Percentiles rank a stretch among this genome's conserved stretches.
Conservation (phyloP, 2,888 invertebrate genomes). For the Iselma pallidipennis region DNA sequence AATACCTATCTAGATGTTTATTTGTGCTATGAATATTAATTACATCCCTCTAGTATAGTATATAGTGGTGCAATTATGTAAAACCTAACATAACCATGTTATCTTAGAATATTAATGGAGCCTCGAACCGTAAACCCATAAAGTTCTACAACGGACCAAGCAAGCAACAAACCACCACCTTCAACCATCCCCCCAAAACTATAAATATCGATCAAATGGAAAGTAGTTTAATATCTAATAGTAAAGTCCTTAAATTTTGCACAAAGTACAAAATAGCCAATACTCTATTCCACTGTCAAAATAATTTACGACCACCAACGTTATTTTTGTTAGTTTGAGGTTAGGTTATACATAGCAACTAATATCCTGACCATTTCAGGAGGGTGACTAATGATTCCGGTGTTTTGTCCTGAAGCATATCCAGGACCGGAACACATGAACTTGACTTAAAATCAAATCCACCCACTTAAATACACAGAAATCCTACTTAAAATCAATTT, state of each 20-base stretch:
- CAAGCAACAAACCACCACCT: not conserved
- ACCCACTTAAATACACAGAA: not conserved
- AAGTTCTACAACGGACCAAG: conserved; percentile 11
- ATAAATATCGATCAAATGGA: conserved; percentile 42
- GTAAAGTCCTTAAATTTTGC: conserved; percentile 32
- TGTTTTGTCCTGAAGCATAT: conserved; percentile 46
- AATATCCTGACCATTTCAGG: conserved; percentile 52
- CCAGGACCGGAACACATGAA: not conserved
- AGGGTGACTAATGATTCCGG: conserved; percentile 56
- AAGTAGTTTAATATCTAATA: conserved; percentile 43
- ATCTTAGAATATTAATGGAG: conserved; percentile 29
- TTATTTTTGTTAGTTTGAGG: conserved; percentile 55
- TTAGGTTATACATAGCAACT: conserved; percentile 55
- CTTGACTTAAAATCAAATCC: not conserved
- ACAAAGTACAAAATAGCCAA: conserved; percentile 41
- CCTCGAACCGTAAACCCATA: conserved; percentile 20
- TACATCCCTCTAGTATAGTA: conserved; percentile 22
- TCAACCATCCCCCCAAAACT: conserved; percentile 18
- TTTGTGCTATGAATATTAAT: conserved; percentile 30
- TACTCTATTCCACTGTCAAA: conserved; percentile 54
- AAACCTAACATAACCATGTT: conserved; percentile 29
- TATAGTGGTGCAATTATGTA: conserved; percentile 27
- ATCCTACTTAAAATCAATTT: too few relatives aligned
- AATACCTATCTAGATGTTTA: conserved; percentile 29
- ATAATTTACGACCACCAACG: conserved; percentile 56